Conservation (phyloP, 2,888 invertebrate species). For the Listrodromus nycthemerus region DNA sequence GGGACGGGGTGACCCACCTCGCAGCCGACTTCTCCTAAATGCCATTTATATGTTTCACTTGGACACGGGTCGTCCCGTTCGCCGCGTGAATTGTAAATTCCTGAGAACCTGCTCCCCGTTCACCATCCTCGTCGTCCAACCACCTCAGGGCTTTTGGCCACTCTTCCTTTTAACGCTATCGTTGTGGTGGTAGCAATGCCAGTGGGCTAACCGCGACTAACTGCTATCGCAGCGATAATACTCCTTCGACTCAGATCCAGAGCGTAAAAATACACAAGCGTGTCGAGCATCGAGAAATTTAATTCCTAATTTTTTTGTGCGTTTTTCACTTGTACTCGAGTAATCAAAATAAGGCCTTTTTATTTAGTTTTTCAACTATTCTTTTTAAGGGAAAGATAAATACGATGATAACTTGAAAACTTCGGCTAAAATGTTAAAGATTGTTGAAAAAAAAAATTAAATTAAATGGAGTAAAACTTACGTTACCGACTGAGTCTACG, state of each 20-base stretch:
- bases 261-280: too few species aligned
- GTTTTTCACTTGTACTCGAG: too few species aligned
- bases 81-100: conserved; percentile 82
- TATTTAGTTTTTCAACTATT: too few species aligned
- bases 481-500: too few species aligned
- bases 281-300: too few species aligned
- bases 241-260: neutral
- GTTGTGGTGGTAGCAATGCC: neutral
- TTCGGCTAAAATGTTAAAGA: too few species aligned
- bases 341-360: too few species aligned
- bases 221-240: conserved; percentile 33
- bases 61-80: conserved; percentile 76
- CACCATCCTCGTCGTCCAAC: conserved; percentile 61
- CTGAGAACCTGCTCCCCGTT: conserved; percentile 79
- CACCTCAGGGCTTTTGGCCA: conserved; percentile 50
- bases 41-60: conserved; percentile 82
- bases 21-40: conserved; percentile 78
- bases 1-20: conserved; percentile 64
- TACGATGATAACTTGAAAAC: too few species aligned
- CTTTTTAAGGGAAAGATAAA: too few species aligned
- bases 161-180: conserved; percentile 45
- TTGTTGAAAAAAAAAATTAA: too few species aligned
- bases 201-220: conserved; percentile 47
- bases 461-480: too few species aligned
- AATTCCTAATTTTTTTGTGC: too few species aligned